phyloP scores from a whole-genome alignment of 2,888 invertebrate genomes.

The Ophion ventricosus region DNA sequence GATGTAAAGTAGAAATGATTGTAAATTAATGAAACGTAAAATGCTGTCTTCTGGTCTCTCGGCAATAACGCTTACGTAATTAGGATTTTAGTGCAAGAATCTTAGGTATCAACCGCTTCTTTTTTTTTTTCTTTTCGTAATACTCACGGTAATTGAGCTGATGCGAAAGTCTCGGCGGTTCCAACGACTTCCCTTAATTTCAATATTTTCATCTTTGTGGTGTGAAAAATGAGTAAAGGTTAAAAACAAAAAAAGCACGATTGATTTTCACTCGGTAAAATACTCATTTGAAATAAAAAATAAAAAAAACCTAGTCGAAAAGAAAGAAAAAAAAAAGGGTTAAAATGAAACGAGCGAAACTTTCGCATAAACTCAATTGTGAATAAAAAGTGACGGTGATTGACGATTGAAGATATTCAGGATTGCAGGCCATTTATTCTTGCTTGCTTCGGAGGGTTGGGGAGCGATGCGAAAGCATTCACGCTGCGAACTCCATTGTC shows the following conservation, averaged over 20 bases:
- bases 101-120: background rate
- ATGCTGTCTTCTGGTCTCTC: slow-evolving; percentile 29
- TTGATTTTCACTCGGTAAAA: background rate
- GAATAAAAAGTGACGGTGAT: slow-evolving; percentile 64
- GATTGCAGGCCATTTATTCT: slow-evolving; percentile 67
- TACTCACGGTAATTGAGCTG: background rate
- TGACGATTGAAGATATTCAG: slow-evolving; percentile 64
- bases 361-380: slow-evolving; percentile 38
- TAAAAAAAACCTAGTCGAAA: no score
- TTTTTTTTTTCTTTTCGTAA: background rate
- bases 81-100: slow-evolving; percentile 35
- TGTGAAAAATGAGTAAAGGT: background rate
- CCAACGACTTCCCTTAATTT: background rate
- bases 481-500: slow-evolving; percentile 54
- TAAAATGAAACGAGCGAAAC: slow-evolving; percentile 2
- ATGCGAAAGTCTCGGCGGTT: background rate
- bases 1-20: slow-evolving; percentile 43
- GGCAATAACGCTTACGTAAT: slow-evolving; percentile 37
- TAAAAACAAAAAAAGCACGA: background rate
- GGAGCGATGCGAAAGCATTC: slow-evolving; percentile 61
- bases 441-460: slow-evolving; percentile 48
- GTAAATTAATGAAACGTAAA: slow-evolving; percentile 49
- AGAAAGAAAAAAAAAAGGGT: background rate
- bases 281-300: background rate
- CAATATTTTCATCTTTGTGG: background rate